Evolutionary conservation across 2,113 vertebrate species (phyloP).

Genomic region (Gymnobelideus leadbeateri): DNA sequence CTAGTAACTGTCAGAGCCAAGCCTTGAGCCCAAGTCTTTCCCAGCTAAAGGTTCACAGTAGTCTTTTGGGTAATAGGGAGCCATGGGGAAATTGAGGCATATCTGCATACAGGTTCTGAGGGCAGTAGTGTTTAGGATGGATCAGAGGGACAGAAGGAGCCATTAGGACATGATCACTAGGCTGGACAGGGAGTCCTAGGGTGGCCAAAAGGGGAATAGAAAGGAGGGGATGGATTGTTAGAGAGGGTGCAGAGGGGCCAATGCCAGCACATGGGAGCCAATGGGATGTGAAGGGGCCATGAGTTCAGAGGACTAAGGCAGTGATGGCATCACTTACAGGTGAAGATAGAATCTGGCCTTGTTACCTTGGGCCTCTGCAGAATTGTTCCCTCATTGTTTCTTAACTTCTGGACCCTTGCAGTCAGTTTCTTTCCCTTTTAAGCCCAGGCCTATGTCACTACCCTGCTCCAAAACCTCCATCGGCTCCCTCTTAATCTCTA

Average conservation of each 20-base stretch:
- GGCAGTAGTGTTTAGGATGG: background rate
- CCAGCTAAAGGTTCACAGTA: background rate
- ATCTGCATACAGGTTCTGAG: background rate
- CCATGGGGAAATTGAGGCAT: background rate
- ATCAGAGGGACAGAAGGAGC: background rate
- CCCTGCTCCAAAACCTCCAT: background rate
- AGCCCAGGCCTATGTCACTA: background rate
- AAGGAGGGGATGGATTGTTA: too few relatives aligned
- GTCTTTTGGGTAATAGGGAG: background rate
- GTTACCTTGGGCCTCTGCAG: background rate
- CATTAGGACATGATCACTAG: background rate
- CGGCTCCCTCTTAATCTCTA: background rate
- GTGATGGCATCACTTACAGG: background rate
- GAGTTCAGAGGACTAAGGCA: background rate
- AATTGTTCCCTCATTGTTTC: background rate
- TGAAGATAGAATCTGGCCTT: background rate
- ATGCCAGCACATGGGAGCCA: background rate
- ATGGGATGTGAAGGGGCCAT: background rate
- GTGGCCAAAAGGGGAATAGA: background rate
- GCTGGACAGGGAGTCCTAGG: background rate
- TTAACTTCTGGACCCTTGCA: background rate
- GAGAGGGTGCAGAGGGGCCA: background rate
- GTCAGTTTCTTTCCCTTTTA: background rate
- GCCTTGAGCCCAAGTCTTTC: too few relatives aligned
- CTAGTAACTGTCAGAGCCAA: background rate